Base-by-base conservation (phyloP, 2,888 invertebrate species). In the Tachystola acroxantha region DNA sequence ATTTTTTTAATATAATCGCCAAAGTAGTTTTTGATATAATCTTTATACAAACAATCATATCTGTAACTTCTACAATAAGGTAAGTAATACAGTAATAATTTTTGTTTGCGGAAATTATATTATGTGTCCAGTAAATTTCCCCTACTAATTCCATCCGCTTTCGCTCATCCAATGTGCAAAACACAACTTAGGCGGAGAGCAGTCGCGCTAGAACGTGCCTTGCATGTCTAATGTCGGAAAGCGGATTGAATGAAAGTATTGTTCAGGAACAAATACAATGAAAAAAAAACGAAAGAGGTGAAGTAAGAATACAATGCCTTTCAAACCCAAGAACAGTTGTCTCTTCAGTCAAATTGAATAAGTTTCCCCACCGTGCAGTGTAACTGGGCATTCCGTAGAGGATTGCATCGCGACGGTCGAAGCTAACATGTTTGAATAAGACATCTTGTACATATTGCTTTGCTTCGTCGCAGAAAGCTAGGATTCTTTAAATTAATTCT, bases 301-400 rank as follows among this genome's bases (percentile, higher is more conserved):
- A 67, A 61, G 50, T 46, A 50, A 44, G 60, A 63, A 64, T 57
- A 78, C 74, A 76, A 72, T 71, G 73, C 65, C 61, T 76, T 74
- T 71, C 71, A 75, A 70, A 73, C 55, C 62, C 55, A 65, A 68
- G 72, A 78, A 74, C 75, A 75, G 75, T 78, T 76, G 78, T 81
- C 74, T 78, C 64, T 57, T 64, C 68, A 67, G 72, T 68, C 68
- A 81, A 79, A 81, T 84, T 78, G 78, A 82, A 81, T 84, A 81
- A 84, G 76, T 77, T 75, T 72, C 61, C 66, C 67, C 53, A 58
- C 64, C 63, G 66, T 60, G 71, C 75, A 68, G 72, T 77, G 74
- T 75, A 76, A 68, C 62, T 66, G 63, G 57, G 59, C 61, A 62
- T 65, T 65, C 68, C 64, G 47, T 43, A 27, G 60, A 57, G 65